Percentiles rank a stretch among this genome's conserved stretches.
These are phyloP conservation scores for Styela clava DNA, from an alignment of 23 tunicate genomes.

Conservation along the genomic window DNA sequence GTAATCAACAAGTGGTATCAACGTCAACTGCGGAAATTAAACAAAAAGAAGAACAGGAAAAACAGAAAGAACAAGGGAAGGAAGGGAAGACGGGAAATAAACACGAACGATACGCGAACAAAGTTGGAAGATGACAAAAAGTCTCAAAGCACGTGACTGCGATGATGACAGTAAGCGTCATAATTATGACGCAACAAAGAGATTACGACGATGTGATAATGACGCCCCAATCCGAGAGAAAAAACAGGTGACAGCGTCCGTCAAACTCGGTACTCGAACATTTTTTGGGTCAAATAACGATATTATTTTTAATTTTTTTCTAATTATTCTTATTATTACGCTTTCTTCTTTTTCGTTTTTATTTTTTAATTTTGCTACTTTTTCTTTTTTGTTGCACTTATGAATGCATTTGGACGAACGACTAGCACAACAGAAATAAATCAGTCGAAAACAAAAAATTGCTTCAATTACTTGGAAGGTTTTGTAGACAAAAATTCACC, in stretches of 20 bases:
- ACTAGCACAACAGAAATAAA: too few species aligned
- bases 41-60: background rate
- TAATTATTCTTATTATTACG: too few species aligned
- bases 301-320: too few species aligned
- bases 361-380: background rate
- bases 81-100: conserved; percentile 6
- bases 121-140: background rate
- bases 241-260: background rate
- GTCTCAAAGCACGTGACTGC: background rate
- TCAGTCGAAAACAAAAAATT: too few species aligned
- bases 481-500: too few species aligned
- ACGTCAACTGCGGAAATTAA: background rate
- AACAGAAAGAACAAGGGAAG: background rate
- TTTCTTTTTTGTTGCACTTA: background rate
- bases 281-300: background rate
- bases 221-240: background rate
- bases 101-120: background rate
- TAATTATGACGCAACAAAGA: background rate
- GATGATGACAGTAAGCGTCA: background rate
- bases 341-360: background rate
- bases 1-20: conserved; percentile 12
- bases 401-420: background rate
- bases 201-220: background rate
- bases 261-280: background rate
- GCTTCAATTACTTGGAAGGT: too few species aligned